phyloP scores from a whole-genome alignment of 2,113 vertebrate species.

The Clinocottus analis region DNA sequence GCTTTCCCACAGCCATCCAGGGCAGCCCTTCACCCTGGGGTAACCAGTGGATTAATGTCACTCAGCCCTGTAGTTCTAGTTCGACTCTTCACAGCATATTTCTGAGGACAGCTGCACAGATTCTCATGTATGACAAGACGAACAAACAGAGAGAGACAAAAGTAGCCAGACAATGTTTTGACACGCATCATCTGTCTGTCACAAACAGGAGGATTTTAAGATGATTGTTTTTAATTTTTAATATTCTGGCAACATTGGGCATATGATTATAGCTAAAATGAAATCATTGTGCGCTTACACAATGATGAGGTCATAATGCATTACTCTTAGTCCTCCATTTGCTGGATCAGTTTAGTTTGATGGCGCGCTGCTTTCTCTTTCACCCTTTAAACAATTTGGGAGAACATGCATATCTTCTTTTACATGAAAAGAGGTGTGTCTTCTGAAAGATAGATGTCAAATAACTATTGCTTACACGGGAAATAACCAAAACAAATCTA shows the following conservation, averaged over 20 bases:
- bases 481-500: not conserved
- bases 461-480: not conserved
- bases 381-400: not conserved
- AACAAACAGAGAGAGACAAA: too few species aligned
- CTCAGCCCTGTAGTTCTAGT: constrained; percentile 20
- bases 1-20: constrained; percentile 53
- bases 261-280: constrained; percentile 1
- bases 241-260: not conserved
- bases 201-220: constrained; percentile 20
- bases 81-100: constrained; percentile 3
- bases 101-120: constrained; percentile 40
- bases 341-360: constrained; percentile 11
- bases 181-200: constrained; percentile 16
- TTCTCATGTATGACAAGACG: too few species aligned
- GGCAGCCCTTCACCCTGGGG: constrained; percentile 69
- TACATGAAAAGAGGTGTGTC: not conserved
- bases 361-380: not conserved
- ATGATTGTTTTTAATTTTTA: constrained; percentile 9
- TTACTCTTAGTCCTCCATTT: not conserved
- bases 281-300: not conserved
- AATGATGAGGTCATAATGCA: not conserved
- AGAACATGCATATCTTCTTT: not conserved
- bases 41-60: constrained; percentile 60
- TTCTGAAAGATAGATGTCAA: not conserved
- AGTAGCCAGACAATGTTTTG: constrained; percentile 25